Evolutionary conservation across 2,797 vertebrate genomes (phyloP), one percentile per base, ranked within the genome.

Genomic region (Peromyscus eremicus): DNA sequence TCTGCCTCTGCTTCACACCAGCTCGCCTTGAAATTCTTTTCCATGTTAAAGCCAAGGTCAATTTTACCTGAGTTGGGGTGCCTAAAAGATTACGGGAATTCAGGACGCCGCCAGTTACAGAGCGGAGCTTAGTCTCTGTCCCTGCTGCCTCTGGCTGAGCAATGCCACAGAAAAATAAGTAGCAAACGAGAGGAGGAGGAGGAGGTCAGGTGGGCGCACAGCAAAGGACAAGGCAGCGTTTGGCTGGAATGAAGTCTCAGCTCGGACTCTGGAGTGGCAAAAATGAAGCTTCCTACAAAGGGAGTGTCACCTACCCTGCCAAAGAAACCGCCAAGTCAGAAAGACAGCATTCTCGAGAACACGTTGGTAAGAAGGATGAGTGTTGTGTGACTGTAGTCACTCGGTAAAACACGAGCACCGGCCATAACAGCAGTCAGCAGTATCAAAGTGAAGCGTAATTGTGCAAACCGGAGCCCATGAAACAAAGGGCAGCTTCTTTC

Each of bases 321-420:
- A 62, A 95, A 76, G 57, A 94, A 70, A 95, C 17, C 55, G 73
- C 64, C 16, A 92, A 95, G 55, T 10, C 52, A 25, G 76, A 87
- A 93, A 73, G 62, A 29, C 64, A 40, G 37, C 62, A 32, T 90
- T 89, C 82, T 89, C 37, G 5, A 75, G 80, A 88, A 81, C 52
- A 85, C 6, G 66, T 16, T 60, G 68, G 73, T 43, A 55, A 73
- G 64, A 52, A 71, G 40, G 90, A 70, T 4, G 12, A 55, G 2
- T 40, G 23, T 1, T 43, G 21, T 64, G 76, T 14, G 71, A 90
- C 13, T 60, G 10, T 6, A 73, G 0, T 57, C 14, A 85, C 27
- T 62, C 0, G 13, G 40, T 60, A 23, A 55, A n/a, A 75, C 94
- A 83, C n/a, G 46, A 73, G n/a, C 52, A 34, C 29, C 85, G 40